Conservation (phyloP, 1,140 invertebrate species). For the Drosophila carrolli region DNA sequence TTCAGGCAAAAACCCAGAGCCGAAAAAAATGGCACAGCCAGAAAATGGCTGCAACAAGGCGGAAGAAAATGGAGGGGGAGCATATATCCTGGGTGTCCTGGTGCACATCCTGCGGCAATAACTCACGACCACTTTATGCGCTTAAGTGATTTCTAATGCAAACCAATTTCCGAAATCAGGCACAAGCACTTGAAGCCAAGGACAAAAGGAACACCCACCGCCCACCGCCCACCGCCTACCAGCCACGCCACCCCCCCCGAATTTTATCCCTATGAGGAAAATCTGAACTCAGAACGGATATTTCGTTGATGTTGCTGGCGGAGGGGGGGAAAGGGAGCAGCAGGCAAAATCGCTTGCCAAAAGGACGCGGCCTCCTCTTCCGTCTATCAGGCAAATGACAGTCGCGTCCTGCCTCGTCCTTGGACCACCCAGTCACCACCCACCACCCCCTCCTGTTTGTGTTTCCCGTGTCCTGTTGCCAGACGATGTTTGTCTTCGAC, state of each 20-base stretch:
- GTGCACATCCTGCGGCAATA: conserved; percentile 79
- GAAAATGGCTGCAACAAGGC: conserved; percentile 16
- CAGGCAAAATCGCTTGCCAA: conserved; percentile 38
- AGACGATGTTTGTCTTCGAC: conserved; percentile 58
- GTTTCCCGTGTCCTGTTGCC: conserved; percentile 28
- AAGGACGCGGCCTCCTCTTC: conserved; percentile 23
- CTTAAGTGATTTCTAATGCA: conserved; percentile 83
- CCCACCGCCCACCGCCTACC: background rate
- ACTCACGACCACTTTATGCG: conserved; percentile 81
- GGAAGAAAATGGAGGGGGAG: background rate
- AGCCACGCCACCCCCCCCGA: background rate
- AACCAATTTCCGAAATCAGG: conserved; percentile 83
- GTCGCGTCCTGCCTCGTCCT: conserved; percentile 56
- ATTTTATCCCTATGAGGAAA: conserved; percentile 6
- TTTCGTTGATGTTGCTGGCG: conserved; percentile 50
- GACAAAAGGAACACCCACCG: conserved; percentile 32
- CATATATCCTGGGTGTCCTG: conserved; percentile 34
- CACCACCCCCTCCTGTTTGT: conserved; percentile 13
- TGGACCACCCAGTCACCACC: background rate
- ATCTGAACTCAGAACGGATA: conserved; percentile 60
- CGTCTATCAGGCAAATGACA: conserved; percentile 78
- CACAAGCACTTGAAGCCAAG: conserved; percentile 75
- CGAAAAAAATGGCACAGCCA: conserved; percentile 1
- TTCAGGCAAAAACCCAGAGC: background rate
- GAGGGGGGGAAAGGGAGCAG: background rate